Base-by-base conservation (phyloP, 2,888 invertebrate genomes). In the Apodemia mormo region DNA sequence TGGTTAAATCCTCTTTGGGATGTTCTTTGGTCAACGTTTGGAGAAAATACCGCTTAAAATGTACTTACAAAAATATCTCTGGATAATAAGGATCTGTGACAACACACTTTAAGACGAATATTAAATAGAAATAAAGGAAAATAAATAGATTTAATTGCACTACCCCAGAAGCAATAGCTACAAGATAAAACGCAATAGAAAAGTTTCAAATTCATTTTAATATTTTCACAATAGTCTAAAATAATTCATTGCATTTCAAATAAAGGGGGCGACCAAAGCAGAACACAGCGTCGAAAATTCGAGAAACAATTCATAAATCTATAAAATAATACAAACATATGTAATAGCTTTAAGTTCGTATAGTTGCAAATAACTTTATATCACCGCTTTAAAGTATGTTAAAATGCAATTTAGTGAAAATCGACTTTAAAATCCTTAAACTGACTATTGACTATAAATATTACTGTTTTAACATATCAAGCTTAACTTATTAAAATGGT, bases 191-290 rank as follows among this genome's bases (percentile, higher is more conserved):
- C 87, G 66, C 75, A 72, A 71, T 73, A 83, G 77, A 80, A 88
- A 89, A 89, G 89, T 90, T 92, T 91, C 88, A 91, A 92, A 92
- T 90, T 90, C 90, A 90, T 91, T 92, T 92, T 92, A 92, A 92
- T 92, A 88, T 88, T 81, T 86, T 82, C 91, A 64, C 89, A 92
- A 88, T 89, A 89, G 85, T 89, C 87, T 90, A 91, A 89, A 90
- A 85, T 87, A 84, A 84, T 85, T 64, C 64, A 64, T 64, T 81
- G 82, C 85, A 85, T 84, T 84, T 84, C 77, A 85, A 87, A 85
- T 82, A 85, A 86, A 83, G 81, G 82, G 85, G 83, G 82, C 81
- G 82, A 85, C 79, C 82, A 84, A 83, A 77, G 74, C 73, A 69
- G 70, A 76, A 76, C 73, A 69, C 68, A 74, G 74, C 72, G 73